phyloP scores from a whole-genome alignment of 2,888 invertebrate genomes.

The Calameuta idolon region DNA sequence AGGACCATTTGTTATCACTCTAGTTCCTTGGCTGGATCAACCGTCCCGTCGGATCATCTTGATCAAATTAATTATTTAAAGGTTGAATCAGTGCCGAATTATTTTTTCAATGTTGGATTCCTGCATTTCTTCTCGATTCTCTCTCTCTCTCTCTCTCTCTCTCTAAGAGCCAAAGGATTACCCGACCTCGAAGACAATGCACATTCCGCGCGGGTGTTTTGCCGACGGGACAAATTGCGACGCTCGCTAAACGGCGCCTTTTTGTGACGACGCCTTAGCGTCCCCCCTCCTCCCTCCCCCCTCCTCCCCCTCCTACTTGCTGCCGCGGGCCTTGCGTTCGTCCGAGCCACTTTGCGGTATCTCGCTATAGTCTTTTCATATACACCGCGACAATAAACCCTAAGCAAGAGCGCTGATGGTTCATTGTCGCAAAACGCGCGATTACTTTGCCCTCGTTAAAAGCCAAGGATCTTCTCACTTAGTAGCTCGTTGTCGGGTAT shows the following conservation, averaged over 20 bases:
- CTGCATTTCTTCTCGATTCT: neutral
- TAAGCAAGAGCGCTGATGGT: neutral
- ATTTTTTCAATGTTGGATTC: neutral
- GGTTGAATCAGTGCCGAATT: neutral
- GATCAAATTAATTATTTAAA: neutral
- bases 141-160: neutral
- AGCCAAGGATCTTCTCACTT: neutral
- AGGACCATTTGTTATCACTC: neutral
- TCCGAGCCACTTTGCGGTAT: neutral
- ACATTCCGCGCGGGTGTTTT: conserved; percentile 61
- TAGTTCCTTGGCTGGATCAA: neutral
- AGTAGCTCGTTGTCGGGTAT: neutral
- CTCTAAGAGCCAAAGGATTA: neutral
- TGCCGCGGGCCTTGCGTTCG: conserved; percentile 1
- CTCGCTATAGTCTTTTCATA: neutral
- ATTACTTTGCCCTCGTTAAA: neutral
- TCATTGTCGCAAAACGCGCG: neutral
- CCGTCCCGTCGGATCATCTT: neutral
- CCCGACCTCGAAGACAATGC: conserved; percentile 52
- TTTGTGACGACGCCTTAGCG: conserved; percentile 46
- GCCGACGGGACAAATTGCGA: conserved; percentile 63
- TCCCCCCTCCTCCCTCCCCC: conserved; percentile 31
- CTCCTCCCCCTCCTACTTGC: conserved; percentile 23
- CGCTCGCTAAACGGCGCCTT: conserved; percentile 61
- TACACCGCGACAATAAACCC: neutral